Conservation (phyloP, 2,797 vertebrate species). For the Enteromius anoplus region DNA sequence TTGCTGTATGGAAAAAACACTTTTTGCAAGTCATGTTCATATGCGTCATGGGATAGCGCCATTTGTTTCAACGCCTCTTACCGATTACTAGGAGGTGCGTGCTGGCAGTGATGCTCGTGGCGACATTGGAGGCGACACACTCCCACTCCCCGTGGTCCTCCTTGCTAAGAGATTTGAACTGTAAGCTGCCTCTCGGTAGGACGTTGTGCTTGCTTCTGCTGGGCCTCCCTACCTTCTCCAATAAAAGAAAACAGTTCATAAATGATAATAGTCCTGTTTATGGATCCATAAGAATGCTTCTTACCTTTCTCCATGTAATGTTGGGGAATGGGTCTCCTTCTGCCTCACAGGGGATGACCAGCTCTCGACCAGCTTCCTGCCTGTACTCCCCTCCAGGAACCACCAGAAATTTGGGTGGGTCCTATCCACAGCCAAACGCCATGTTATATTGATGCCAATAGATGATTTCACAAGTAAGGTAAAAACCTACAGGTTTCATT, state of each 20-base stretch:
- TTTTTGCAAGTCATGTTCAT: background rate
- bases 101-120: conserved; percentile 99
- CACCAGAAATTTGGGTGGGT: conserved; percentile 98
- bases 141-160: conserved; percentile 99
- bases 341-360: conserved; percentile 95
- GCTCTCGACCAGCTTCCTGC: conserved; percentile 97
- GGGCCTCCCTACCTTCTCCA: conserved; percentile 94
- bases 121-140: conserved; percentile 96
- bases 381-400: conserved; percentile 99
- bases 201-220: conserved; percentile 98
- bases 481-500: background rate
- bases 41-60: background rate
- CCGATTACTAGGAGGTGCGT: conserved; percentile 97
- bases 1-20: background rate
- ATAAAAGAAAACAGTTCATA: conserved; percentile 51
- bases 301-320: conserved; percentile 98
- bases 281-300: background rate
- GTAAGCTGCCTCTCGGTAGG: conserved; percentile 94
- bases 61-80: conserved; percentile 64
- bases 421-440: conserved; percentile 72
- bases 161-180: conserved; percentile 95
- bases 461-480: background rate
- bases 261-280: background rate
- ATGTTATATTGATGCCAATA: conserved; percentile 8
- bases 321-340: conserved; percentile 97